Evolutionary conservation across 2,113 vertebrate species (phyloP).

Genomic region (Actinemys pallida): DNA sequence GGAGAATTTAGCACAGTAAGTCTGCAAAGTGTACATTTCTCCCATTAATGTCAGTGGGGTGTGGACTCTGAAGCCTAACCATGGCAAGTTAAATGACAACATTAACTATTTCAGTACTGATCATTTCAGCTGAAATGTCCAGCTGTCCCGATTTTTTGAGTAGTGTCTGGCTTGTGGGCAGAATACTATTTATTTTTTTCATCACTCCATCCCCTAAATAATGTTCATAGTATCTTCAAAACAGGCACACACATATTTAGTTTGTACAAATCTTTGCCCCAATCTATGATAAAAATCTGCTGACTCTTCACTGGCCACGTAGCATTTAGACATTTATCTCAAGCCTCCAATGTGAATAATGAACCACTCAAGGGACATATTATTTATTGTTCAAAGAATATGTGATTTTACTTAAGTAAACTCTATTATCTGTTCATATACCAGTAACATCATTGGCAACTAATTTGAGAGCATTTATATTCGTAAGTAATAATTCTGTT

Average conservation of each 20-base stretch:
- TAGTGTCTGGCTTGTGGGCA: not conserved
- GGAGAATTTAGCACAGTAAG: not conserved
- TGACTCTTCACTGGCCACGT: not conserved
- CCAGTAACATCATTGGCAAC: not conserved
- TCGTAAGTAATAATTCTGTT: not conserved
- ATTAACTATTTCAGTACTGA: not conserved
- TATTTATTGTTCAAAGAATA: not conserved
- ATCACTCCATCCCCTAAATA: not conserved
- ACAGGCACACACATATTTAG: not conserved
- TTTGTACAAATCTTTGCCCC: not conserved
- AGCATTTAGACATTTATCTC: not conserved
- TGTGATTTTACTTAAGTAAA: not conserved
- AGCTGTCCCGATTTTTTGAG: not conserved
- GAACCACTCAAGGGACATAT: not conserved
- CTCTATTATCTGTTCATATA: not conserved
- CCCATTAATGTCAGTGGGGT: not conserved
- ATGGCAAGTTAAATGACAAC: not conserved
- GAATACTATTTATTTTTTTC: not conserved
- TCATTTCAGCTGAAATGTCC: not conserved
- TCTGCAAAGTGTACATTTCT: not conserved
- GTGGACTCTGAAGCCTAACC: not conserved
- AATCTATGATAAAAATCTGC: not conserved
- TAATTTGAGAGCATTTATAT: not conserved
- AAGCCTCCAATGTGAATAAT: not conserved
- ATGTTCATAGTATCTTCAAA: accelerated